Evolutionary conservation across 2,113 vertebrate species (phyloP), one percentile per base, ranked within the genome.

Genomic region (Campylorhamphus procurvoides): DNA sequence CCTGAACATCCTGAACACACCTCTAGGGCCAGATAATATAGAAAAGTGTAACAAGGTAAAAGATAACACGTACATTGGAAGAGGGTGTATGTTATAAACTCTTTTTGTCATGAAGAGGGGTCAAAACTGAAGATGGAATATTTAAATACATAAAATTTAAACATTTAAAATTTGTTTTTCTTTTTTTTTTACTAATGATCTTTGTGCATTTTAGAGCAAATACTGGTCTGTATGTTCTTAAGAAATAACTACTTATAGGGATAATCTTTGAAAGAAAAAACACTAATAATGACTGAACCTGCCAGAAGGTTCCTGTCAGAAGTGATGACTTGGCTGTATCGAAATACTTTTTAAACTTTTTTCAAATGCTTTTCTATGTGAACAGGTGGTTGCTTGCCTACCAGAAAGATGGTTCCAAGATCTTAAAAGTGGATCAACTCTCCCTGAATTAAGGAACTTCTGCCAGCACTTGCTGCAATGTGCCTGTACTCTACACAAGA

Each of bases 381-480:
- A 79, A 78, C 84, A 98, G 99, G 98, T 99, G 58, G 97, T 98
- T 56, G 97, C 96, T 1, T 98, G 95, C 94, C 71, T 99, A 68
- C 99, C 99, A 19, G 90, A 88, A 42, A 98, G 98, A 24, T 99
- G 99, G 99, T 99, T 99, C 87, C 87, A 91, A 64, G 97, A 93
- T 50, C 94, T 98, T 52, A 82, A 86, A n/a, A 76, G 69, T 92
- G 98, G 93, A 59, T 97, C 97, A 19, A 96, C 97, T 88, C 94
- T 99, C 80, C 98, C 98, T 14, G 98, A 99, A 68, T 97, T 99
- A 50, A 95, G 92, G 84, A 98, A 98, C 84, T 98, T 99, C 93
- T 98, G 97, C 95, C 98, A 98, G 90, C 97, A 98, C 90, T 93
- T 99, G 27, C 87, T 99, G 88, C 98, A 98, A 15, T 98, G 94